phyloP scores from a whole-genome alignment of 2,888 invertebrate genomes.

The Priocnemis perturbator region DNA sequence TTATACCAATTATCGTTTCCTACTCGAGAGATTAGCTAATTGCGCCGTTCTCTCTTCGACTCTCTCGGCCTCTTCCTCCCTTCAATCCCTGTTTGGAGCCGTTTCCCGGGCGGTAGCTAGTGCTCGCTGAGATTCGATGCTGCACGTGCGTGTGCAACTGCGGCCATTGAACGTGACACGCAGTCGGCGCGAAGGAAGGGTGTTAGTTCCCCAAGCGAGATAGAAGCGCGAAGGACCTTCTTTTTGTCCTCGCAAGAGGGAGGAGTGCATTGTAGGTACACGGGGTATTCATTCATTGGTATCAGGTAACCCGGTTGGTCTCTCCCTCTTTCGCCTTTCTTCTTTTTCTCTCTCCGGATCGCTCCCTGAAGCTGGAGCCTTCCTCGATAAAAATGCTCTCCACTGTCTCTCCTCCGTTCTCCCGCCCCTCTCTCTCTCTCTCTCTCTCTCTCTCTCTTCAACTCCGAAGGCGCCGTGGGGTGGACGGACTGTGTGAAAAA shows the following conservation, averaged over 20 bases:
- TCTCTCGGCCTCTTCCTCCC: constrained; percentile 33
- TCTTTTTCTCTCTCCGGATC: constrained; percentile 21
- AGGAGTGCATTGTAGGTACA: constrained; percentile 55
- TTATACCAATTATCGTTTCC: constrained; percentile 71
- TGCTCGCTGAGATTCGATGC: constrained; percentile 6
- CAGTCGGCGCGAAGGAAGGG: constrained; percentile 29
- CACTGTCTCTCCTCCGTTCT: constrained; percentile 15
- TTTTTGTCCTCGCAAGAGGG: constrained; percentile 44
- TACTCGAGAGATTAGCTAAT: constrained; percentile 69
- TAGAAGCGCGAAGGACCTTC: constrained; percentile 15
- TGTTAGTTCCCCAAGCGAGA: constrained; percentile 27
- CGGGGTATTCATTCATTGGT: constrained; percentile 68
- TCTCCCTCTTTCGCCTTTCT: background rate
- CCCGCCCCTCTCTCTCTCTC: constrained; percentile 10
- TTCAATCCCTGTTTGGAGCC: background rate
- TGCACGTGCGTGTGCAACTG: constrained; percentile 45
- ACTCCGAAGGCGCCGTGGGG: constrained; percentile 35
- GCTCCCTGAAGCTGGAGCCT: constrained; percentile 38
- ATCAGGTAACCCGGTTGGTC: constrained; percentile 65
- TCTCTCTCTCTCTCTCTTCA: constrained; percentile 16
- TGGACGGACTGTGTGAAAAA: constrained; percentile 43
- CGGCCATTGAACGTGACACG: constrained; percentile 59
- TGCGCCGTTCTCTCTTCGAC: constrained; percentile 52
- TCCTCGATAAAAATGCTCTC: constrained; percentile 47
- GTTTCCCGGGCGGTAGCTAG: background rate